phyloP scores from a whole-genome alignment of 2,113 vertebrate species.

The Panthera leo region DNA sequence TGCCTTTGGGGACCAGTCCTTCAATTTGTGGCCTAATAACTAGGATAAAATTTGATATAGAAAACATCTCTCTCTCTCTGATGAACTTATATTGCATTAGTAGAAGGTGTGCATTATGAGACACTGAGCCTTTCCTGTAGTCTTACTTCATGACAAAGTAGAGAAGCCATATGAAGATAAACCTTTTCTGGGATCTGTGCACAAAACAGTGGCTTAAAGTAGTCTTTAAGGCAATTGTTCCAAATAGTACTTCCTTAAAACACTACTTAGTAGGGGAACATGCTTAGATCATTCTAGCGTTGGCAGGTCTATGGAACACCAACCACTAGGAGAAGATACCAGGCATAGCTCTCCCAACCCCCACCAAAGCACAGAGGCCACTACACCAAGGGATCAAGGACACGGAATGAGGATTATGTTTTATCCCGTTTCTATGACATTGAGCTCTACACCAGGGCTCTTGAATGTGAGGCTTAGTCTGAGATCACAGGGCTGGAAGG shows the following conservation, averaged over 20 bases:
- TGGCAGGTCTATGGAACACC: neutral
- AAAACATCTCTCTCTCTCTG: slow-evolving; percentile 13
- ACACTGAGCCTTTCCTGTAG: slow-evolving; percentile 30
- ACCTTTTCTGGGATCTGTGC: neutral
- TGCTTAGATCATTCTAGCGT: neutral
- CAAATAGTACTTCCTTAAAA: neutral
- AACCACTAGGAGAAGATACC: neutral
- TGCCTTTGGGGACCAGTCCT: neutral
- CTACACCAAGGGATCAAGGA: slow-evolving; percentile 44
- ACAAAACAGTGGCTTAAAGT: slow-evolving; percentile 32
- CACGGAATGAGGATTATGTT: slow-evolving; percentile 61
- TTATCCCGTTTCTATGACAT: slow-evolving; percentile 48
- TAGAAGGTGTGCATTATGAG: neutral
- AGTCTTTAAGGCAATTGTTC: neutral
- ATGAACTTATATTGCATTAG: neutral
- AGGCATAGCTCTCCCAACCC: neutral
- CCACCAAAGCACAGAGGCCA: neutral
- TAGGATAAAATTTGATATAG: neutral
- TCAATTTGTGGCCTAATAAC: slow-evolving; percentile 21
- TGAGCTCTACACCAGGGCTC: slow-evolving; percentile 21
- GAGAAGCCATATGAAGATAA: slow-evolving; percentile 18
- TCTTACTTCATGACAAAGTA: slow-evolving; percentile 22
- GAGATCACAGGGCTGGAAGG: slow-evolving; percentile 51
- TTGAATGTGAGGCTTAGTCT: slow-evolving; percentile 55
- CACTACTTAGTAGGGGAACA: neutral